phyloP scores from a whole-genome alignment of 2,888 invertebrate species.

The Ptychoptera contaminata region DNA sequence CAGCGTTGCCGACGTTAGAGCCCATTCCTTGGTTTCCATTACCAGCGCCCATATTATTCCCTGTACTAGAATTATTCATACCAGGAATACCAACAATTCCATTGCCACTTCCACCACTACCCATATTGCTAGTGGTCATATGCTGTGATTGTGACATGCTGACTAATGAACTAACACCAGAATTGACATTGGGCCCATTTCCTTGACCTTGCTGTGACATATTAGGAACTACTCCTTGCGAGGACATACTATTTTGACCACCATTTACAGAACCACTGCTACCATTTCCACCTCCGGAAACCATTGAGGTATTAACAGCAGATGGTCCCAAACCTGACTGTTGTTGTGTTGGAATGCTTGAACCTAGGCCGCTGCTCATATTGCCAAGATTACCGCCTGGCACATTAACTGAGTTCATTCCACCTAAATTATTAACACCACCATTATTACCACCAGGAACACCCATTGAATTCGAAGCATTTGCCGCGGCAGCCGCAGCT shows the following conservation, averaged over 20 bases:
- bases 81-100: slow-evolving; percentile 3
- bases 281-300: slow-evolving; percentile 12
- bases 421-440: slow-evolving; percentile 13
- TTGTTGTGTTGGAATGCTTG: slow-evolving; percentile 7
- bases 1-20: slow-evolving; percentile 1
- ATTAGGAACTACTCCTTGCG: background rate
- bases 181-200: background rate
- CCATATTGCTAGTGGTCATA: slow-evolving; percentile 6
- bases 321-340: slow-evolving; percentile 9
- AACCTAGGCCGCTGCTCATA: slow-evolving; percentile 16
- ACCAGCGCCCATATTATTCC: background rate
- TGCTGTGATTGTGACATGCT: slow-evolving; percentile 6
- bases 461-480: slow-evolving; percentile 11
- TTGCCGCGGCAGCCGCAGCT: slow-evolving; percentile 27
- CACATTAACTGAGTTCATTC: slow-evolving; percentile 9
- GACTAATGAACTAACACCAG: background rate
- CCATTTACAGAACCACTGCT: slow-evolving; percentile 15
- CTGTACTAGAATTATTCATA: background rate
- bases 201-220: background rate
- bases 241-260: background rate
- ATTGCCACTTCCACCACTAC: slow-evolving; percentile 13
- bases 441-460: slow-evolving; percentile 10
- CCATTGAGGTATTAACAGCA: slow-evolving; percentile 12
- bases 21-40: background rate
- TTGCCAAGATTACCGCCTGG: slow-evolving; percentile 7